These are phyloP conservation scores for Tachina fera DNA, from an alignment of 2,888 invertebrate genomes.

Conservation along the genomic window DNA sequence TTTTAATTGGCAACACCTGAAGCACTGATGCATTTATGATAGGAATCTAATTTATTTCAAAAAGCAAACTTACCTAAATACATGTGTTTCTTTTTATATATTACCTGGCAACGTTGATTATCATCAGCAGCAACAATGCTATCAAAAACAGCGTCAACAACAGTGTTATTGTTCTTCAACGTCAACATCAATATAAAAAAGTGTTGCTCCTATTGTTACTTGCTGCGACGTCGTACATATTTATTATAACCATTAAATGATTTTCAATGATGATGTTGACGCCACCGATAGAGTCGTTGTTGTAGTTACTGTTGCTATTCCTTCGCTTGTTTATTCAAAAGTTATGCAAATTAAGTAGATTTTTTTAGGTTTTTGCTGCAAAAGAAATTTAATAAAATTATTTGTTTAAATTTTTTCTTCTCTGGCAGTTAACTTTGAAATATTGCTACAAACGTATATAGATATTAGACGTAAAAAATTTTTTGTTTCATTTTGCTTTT, in stretches of 20 bases:
- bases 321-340: slow-evolving; percentile 40
- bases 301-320: background rate
- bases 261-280: slow-evolving; percentile 53
- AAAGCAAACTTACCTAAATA: too few species aligned
- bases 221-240: slow-evolving; percentile 21
- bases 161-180: slow-evolving; percentile 2
- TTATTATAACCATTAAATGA: slow-evolving; percentile 55
- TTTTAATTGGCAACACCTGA: too few species aligned
- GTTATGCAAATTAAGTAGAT: slow-evolving; percentile 52
- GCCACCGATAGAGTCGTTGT: slow-evolving; percentile 1
- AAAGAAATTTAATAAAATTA: slow-evolving; percentile 19
- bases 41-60: too few species aligned
- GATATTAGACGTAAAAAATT: too few species aligned
- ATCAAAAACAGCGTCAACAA: background rate
- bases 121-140: background rate
- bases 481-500: background rate
- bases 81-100: too few species aligned
- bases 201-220: slow-evolving; percentile 5
- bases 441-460: background rate
- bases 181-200: slow-evolving; percentile 1
- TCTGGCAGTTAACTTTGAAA: background rate
- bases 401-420: slow-evolving; percentile 6
- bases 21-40: too few species aligned
- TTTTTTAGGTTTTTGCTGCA: slow-evolving; percentile 22
- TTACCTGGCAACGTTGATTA: too few species aligned